Conservation (phyloP, 30 jellyfish, hydroid and myxozoan genomes). For the Chrysaora quinquecirrha region DNA sequence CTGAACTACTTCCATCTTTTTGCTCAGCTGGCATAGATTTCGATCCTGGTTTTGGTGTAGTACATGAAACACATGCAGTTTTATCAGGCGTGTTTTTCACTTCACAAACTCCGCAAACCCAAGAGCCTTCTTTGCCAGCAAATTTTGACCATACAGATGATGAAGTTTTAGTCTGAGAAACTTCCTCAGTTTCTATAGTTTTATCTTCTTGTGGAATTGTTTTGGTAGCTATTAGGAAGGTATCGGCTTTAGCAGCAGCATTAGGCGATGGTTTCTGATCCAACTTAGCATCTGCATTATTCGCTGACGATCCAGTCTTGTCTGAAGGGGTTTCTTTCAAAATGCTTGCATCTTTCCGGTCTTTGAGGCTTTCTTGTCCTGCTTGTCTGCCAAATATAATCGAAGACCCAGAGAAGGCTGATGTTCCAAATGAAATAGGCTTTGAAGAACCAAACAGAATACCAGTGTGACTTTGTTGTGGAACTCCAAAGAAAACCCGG, state of each 20-base stretch:
- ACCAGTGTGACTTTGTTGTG: too few species aligned
- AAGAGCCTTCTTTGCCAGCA: slow-evolving; percentile 1
- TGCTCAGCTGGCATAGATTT: not conserved
- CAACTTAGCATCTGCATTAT: too few species aligned
- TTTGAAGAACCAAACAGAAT: not conserved
- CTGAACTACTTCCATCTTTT: not conserved
- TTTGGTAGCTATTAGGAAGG: not conserved
- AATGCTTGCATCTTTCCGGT: too few species aligned
- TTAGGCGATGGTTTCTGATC: too few species aligned
- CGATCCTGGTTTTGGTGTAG: not conserved
- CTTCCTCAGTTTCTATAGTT: not conserved
- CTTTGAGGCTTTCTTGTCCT: not conserved
- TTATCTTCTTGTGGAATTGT: not conserved
- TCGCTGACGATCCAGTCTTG: too few species aligned
- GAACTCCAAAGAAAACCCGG: too few species aligned
- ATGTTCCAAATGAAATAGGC: not conserved
- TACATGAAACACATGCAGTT: not conserved
- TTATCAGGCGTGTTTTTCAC: not conserved
- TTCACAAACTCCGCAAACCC: not conserved
- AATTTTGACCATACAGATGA: not conserved
- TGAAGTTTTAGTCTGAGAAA: not conserved
- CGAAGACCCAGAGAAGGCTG: not conserved
- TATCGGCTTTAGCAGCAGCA: too few species aligned
- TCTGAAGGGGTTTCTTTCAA: too few species aligned
- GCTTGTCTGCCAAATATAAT: not conserved